phyloP scores from a whole-genome alignment of 1,140 invertebrate genomes.

The Tetranychus cinnabarinus region DNA sequence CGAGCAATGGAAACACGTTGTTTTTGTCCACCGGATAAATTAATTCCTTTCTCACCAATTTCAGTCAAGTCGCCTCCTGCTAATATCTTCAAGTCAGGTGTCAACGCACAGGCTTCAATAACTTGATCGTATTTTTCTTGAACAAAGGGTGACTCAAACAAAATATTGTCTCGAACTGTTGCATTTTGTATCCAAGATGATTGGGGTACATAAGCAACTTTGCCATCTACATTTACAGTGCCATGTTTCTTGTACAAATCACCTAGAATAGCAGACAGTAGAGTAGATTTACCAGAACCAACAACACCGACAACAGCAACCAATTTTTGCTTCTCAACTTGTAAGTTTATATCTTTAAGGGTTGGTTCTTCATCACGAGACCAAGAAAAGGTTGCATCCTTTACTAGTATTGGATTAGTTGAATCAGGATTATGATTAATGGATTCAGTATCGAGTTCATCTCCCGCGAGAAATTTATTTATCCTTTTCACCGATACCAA shows the following conservation, averaged over 20 bases:
- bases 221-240: slow-evolving; percentile 12
- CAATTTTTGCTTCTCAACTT: slow-evolving; percentile 17
- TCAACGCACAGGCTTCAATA: slow-evolving; percentile 16
- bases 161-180: slow-evolving; percentile 37
- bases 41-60: slow-evolving; percentile 38
- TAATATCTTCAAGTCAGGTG: slow-evolving; percentile 15
- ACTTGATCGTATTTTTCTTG: slow-evolving; percentile 24
- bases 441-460: not conserved
- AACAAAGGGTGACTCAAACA: slow-evolving; percentile 18
- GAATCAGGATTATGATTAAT: not conserved
- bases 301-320: slow-evolving; percentile 22
- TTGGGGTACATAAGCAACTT: slow-evolving; percentile 26
- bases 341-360: slow-evolving; percentile 14
- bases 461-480: slow-evolving; percentile 39
- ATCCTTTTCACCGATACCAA: slow-evolving; percentile 44
- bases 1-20: slow-evolving; percentile 58
- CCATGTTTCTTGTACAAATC: slow-evolving; percentile 19
- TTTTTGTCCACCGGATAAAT: slow-evolving; percentile 90
- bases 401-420: not conserved
- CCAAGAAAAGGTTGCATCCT: not conserved
- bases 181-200: slow-evolving; percentile 33
- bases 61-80: slow-evolving; percentile 19
- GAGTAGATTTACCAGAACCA: slow-evolving; percentile 18
- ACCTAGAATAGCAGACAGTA: slow-evolving; percentile 26
- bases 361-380: slow-evolving; percentile 5